Evolutionary conservation across 1,140 invertebrate genomes (phyloP), one percentile per base, ranked within the genome.

Genomic region (Drosophila lacertosa): DNA sequence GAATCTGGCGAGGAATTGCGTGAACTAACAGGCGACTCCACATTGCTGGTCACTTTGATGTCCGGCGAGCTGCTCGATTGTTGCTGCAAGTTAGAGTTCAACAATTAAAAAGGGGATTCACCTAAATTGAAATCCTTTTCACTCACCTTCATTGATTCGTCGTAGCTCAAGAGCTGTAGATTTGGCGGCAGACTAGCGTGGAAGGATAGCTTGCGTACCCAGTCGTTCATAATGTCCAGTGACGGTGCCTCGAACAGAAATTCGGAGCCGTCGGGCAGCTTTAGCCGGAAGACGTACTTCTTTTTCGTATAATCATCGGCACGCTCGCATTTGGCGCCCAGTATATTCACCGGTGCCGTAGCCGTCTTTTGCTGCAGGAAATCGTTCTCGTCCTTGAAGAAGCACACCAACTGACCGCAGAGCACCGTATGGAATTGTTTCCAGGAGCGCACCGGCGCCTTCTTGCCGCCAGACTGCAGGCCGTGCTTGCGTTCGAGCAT

Each of bases 351-450:
- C 0, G 98, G 98, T 0, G 98, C 95, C 2, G 95, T 95, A 0
- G 97, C 95, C 0, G 97, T 97, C 92, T 98, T 98, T 76, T 95
- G 95, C 59, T 95, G 94, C 40, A 94, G 92, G 92, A 99, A 99
- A 93, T 98, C 97, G 66, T 96, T 95, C 81, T 97, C 95, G 90
- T 99, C 98, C 90, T 98, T 97, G 93, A 99, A 99, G 95, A 99
- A 99, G 92, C 98, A 99, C 18, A 99, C 92, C 62, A 99, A 91
- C 91, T 99, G 98, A 0, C 98, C 98, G 90, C 98, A 99, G 1
- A 99, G 92, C 24, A 99, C 98, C 74, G 97, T 97, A 91, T 99
- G 98, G 92, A 97, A 98, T 47, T 94, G 95, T 83, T 98, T 98
- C 98, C 98, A 99, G 0, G 97, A 98, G 4, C 98, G 93, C 9